A percentile compares a stretch with the other conserved stretches of the same genome.
Evolutionary conservation across 1,140 invertebrate genomes (phyloP).

Genomic region (Meloidogyne exigua): DNA sequence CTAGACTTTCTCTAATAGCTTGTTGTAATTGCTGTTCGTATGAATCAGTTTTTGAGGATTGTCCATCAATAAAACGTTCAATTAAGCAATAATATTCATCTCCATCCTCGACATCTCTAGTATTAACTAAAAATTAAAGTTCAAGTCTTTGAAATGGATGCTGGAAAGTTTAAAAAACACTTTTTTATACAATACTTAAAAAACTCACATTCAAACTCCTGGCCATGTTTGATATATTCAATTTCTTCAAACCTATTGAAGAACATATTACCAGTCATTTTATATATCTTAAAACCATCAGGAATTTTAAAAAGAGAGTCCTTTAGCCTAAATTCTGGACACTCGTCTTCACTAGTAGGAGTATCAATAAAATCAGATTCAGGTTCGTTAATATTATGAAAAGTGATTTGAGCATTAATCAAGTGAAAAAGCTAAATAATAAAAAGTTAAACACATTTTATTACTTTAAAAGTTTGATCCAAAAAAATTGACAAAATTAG

Average conservation of each 20-base stretch:
- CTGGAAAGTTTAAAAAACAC: background rate
- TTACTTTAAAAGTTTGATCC: background rate
- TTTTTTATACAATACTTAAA: too few relatives aligned
- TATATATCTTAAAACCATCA: slow-evolving; percentile 20
- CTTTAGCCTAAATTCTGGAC: slow-evolving; percentile 16
- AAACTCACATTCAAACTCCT: slow-evolving; percentile 22
- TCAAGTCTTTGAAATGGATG: background rate
- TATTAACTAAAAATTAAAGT: slow-evolving; percentile 26
- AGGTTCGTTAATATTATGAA: slow-evolving; percentile 34
- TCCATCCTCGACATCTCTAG: slow-evolving; percentile 29
- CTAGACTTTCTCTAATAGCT: slow-evolving; percentile 35
- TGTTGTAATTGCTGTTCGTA: slow-evolving; percentile 31
- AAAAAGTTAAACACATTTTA: too few relatives aligned
- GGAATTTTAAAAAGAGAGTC: slow-evolving; percentile 36
- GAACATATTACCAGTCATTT: slow-evolving; percentile 18
- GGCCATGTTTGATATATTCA: slow-evolving; percentile 5
- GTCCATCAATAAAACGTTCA: slow-evolving; percentile 26
- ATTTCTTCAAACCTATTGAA: slow-evolving; percentile 26
- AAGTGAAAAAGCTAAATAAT: slow-evolving; percentile 26
- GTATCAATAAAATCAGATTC: background rate
- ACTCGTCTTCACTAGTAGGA: slow-evolving; percentile 11
- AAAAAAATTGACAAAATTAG: too few relatives aligned
- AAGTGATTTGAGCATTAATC: slow-evolving; percentile 38
- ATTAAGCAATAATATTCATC: slow-evolving; percentile 38
- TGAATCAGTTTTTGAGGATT: background rate